Evolutionary conservation across 2,797 vertebrate genomes (phyloP), one percentile per base, ranked within the genome.

Genomic region (Tarsius wallacei): DNA sequence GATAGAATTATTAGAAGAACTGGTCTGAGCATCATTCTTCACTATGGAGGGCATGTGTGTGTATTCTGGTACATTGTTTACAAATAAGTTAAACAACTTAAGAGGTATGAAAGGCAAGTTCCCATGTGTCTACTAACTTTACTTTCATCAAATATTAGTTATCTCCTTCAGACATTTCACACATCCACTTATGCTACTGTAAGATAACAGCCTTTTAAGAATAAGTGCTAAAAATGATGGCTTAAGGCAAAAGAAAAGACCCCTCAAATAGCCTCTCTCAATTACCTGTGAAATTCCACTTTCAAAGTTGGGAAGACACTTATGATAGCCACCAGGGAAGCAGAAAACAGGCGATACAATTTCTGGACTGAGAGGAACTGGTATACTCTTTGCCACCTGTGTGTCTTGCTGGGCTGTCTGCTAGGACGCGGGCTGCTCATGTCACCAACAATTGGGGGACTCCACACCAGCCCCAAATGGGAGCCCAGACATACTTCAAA

Each of bases 61-160:
- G 12, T 63, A 28, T 68, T 93, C 36, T 64, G 59, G 53, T 63
- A 83, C 4, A 24, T 10, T 70, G 17, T 61, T 78, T 59, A 82
- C 76, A 93, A 91, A 68, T 81, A 91, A 74, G 59, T 49, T 19
- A 66, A 93, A 93, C 33, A 83, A 86, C 22, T 80, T 57, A 15
- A 51, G 70, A 91, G 22, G 42, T 4, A 71, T 22, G 57, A 86
- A 78, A 97, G 96, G 16, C n/a, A 82, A 94, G 77, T 92, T 82
- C 80, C 55, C 73, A 63, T 33, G 22, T 87, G 31, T 63, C 26
- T 71, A 51, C 33, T 77, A 57, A 71, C 24, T 87, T 84, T 53
- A 26, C 3, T 89, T 91, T 51, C 28, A 68, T 66, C 1, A 87
- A 66, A 74, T 36, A 33, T 10, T 64, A 66, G 22, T 73, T 90